Base-by-base conservation (phyloP, 2,113 vertebrate species). In the Callipepla squamata region DNA sequence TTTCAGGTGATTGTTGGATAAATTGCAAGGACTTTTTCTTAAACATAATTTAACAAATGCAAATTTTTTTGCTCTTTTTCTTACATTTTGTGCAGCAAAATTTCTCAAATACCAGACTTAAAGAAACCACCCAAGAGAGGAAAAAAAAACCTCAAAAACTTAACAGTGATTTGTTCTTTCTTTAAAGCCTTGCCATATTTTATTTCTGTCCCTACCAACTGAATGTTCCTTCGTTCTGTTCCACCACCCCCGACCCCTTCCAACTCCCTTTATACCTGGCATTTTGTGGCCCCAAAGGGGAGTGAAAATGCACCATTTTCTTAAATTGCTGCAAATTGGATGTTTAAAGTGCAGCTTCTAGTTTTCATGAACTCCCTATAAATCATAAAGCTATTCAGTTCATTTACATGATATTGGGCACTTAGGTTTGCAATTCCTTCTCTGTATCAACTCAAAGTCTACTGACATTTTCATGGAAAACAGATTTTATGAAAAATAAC, bases 401-500 rank as follows among this genome's bases (percentile, higher is more conserved):
- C 68, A 38, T 42, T 89, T 16, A 14, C 9, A 13, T 20, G 70
- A 21, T 53, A 13, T 44, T 6, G 83, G 57, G 16, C 47, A 47
- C 36, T 85, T 73, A 30, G 6, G 21, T 93, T 87, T 23, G 19
- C 9, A 72, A 85, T 84, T 78, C 74, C 26, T 26, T 69, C 25
- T 16, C 32, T 73, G 7, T 38, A 61, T 84, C 26, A 32, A 85
- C 62, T 57, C 76, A 79, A 84, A 85, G 68, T 59, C 91, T 93
- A 92, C 85, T 89, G 91, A 69, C 15, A 55, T 82, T 87, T 91
- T 93, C 85, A 80, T 87, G 75, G 59, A 91, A 87, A 91, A 86
- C 53, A 80, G 48, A 76, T 91, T 57, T 83, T 93, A 87, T 57
- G 55, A 94, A 85, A 88, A 87, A 79, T 69, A 4, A 81, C 94